Percentiles rank a stretch among this genome's conserved stretches.
phyloP scores from a whole-genome alignment of 2,113 vertebrate genomes.

The Heterotilapia buettikoferi region DNA sequence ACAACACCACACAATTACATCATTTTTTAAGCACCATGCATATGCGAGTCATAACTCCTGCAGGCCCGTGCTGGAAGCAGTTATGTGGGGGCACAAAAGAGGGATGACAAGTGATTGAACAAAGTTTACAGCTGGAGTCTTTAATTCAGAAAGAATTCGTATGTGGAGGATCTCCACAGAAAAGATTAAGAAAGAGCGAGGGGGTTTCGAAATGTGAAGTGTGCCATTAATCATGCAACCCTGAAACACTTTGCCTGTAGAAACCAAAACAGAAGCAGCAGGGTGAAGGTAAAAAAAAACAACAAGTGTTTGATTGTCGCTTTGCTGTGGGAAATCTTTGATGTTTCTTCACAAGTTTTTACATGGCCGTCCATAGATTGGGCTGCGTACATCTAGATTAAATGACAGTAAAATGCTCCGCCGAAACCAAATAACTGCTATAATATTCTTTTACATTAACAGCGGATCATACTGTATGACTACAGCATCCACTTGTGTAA shows the following conservation, averaged over 20 bases:
- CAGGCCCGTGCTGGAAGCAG: background rate
- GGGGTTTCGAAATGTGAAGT: slow-evolving; percentile 2
- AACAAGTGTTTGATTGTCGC: background rate
- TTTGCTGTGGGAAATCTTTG: background rate
- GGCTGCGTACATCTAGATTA: background rate
- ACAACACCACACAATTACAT: background rate
- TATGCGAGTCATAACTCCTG: background rate
- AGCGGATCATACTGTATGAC: background rate
- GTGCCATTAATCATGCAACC: slow-evolving; percentile 16
- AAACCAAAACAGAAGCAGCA: background rate
- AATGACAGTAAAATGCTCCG: background rate
- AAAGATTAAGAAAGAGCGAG: slow-evolving; percentile 13
- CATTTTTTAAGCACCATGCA: background rate
- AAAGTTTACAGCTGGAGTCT: background rate
- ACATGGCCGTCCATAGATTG: background rate
- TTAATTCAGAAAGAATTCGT: slow-evolving; percentile 24
- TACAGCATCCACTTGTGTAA: background rate
- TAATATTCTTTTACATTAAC: background rate
- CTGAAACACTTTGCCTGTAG: background rate
- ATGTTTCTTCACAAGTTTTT: background rate
- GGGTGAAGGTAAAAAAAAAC: background rate
- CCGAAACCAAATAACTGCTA: background rate
- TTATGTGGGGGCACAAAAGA: background rate
- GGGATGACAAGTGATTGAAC: background rate
- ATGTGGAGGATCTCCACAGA: slow-evolving; percentile 1